phyloP scores from a whole-genome alignment of 1,140 invertebrate species.

The Ips nitidus region DNA sequence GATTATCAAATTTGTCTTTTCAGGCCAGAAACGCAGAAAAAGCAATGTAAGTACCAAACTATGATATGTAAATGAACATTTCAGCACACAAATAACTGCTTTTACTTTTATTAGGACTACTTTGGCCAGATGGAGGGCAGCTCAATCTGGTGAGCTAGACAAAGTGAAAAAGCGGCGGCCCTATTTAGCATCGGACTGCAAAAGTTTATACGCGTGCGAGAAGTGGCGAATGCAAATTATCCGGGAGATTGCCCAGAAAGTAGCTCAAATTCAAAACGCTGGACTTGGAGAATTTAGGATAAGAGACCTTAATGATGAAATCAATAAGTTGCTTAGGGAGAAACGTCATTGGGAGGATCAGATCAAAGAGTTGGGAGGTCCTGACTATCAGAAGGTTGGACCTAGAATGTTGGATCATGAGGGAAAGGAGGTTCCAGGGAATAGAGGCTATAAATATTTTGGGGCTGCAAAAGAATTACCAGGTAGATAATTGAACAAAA shows the following conservation, averaged over 20 bases:
- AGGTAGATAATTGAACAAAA: conserved; percentile 53
- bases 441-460: conserved; percentile 99
- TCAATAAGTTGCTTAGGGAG: conserved; percentile 95
- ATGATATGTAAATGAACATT: conserved; percentile 8
- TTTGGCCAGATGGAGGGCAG: conserved; percentile 90
- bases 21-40: conserved; percentile 80
- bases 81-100: not conserved
- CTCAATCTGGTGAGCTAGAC: conserved; percentile 83
- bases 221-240: conserved; percentile 97
- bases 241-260: conserved; percentile 96
- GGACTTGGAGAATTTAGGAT: conserved; percentile 98
- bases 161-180: conserved; percentile 82
- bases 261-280: conserved; percentile 99
- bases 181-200: conserved; percentile 91
- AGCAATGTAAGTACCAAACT: conserved; percentile 70
- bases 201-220: conserved; percentile 85
- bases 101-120: conserved; percentile 75
- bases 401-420: conserved; percentile 95
- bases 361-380: conserved; percentile 93
- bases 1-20: conserved; percentile 1
- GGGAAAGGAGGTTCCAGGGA: conserved; percentile 95
- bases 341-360: conserved; percentile 97
- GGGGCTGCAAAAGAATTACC: conserved; percentile 98
- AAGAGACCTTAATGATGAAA: conserved; percentile 98
- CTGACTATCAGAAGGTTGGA: conserved; percentile 89